Evolutionary conservation across 1,140 invertebrate genomes (phyloP).

Genomic region (Proctacanthus coquilletti): DNA sequence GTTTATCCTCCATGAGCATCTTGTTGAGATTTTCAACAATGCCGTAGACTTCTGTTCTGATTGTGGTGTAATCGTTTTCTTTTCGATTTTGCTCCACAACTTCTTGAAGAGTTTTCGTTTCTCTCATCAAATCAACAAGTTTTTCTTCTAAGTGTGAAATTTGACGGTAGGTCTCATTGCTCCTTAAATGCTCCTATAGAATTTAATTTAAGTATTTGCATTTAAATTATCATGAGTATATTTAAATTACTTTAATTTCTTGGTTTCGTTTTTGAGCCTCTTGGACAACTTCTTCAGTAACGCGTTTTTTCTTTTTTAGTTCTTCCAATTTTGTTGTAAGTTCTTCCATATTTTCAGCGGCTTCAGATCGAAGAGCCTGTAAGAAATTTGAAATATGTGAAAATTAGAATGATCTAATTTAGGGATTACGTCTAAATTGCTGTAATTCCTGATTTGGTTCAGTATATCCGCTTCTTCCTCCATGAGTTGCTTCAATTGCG

Average conservation of each 20-base stretch:
- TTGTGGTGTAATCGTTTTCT: not conserved
- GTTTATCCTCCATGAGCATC: no score
- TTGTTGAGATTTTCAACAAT: no score
- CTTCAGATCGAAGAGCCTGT: conserved; percentile 12
- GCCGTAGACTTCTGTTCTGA: not conserved
- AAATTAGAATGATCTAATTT: not conserved
- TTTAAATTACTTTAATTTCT: conserved; percentile 14
- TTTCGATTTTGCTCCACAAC: not conserved
- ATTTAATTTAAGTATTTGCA: not conserved
- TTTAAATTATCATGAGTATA: no score
- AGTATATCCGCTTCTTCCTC: conserved; percentile 5
- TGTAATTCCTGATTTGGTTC: conserved; percentile 2
- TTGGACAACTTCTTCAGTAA: conserved; percentile 14
- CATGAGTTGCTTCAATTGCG: conserved; percentile 17
- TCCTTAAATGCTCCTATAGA: conserved; percentile 12
- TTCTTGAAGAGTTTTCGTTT: conserved; percentile 12
- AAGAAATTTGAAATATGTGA: no score
- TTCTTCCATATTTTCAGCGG: conserved; percentile 16
- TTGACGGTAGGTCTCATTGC: conserved; percentile 27
- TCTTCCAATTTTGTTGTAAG: conserved; percentile 14
- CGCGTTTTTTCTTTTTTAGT: conserved; percentile 13
- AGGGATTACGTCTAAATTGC: conserved; percentile 17
- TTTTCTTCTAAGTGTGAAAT: conserved; percentile 26
- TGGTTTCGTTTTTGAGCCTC: conserved; percentile 14
- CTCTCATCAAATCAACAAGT: conserved; percentile 17